These are phyloP conservation scores for Hyposoter didymator DNA, from an alignment of 2,888 invertebrate genomes.

Conservation along the genomic window DNA sequence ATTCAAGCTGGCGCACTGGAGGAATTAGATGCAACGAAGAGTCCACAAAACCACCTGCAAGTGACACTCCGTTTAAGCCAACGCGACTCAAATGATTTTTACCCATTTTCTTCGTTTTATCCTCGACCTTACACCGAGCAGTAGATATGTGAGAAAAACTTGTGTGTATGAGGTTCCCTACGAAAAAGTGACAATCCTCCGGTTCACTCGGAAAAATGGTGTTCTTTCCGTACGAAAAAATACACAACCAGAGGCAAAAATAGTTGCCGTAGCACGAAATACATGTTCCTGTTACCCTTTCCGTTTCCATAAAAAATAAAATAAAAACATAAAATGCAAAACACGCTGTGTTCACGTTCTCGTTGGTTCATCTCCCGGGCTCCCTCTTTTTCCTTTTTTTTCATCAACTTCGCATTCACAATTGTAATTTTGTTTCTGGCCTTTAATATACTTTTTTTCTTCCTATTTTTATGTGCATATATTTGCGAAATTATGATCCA, in stretches of 20 bases:
- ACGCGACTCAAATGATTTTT: slow-evolving; percentile 19
- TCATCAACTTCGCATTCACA: slow-evolving; percentile 23
- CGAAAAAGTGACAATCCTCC: slow-evolving; percentile 17
- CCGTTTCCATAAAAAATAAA: slow-evolving; percentile 4
- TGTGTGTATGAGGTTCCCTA: slow-evolving; percentile 14
- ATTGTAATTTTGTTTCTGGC: slow-evolving; percentile 26
- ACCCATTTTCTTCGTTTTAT: slow-evolving; percentile 36
- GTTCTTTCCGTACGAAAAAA: slow-evolving; percentile 55
- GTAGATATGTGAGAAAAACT: slow-evolving; percentile 6
- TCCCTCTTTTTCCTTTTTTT: slow-evolving; percentile 14
- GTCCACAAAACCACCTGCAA: slow-evolving; percentile 71
- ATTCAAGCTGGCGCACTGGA: slow-evolving; percentile 50
- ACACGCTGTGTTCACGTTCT: not conserved
- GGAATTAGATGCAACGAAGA: slow-evolving; percentile 53
- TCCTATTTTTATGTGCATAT: not conserved
- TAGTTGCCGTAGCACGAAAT: not conserved
- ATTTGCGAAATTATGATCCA: not conserved
- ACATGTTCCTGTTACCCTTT: slow-evolving; percentile 2
- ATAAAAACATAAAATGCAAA: slow-evolving; percentile 17
- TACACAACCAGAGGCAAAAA: slow-evolving; percentile 32
- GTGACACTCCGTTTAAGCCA: slow-evolving; percentile 70
- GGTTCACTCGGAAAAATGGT: slow-evolving; percentile 64
- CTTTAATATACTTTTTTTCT: not conserved
- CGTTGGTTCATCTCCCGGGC: not conserved
- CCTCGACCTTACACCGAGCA: slow-evolving; percentile 3